Evolutionary conservation across 2,888 invertebrate genomes (phyloP).

Genomic region (Schizaphis graminum): DNA sequence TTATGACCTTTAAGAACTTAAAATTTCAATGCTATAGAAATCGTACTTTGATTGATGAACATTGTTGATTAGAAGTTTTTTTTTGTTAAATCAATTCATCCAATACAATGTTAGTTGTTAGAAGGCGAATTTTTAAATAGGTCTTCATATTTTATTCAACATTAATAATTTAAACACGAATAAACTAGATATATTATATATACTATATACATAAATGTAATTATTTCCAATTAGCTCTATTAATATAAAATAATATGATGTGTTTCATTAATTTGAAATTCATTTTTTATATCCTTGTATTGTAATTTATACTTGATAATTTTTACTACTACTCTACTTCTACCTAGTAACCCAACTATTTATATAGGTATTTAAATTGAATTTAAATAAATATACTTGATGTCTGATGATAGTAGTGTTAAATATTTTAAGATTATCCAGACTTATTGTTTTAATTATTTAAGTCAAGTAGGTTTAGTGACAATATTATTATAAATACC

Average conservation of each 20-base stretch:
- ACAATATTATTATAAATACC: not conserved
- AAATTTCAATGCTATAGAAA: slow-evolving; percentile 30
- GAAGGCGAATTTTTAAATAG: not conserved
- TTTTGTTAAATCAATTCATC: not conserved
- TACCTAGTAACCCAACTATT: not conserved
- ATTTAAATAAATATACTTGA: not conserved
- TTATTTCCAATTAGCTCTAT: not conserved
- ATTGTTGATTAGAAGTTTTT: not conserved
- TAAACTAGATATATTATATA: not conserved
- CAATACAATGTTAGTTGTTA: not conserved
- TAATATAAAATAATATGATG: not conserved
- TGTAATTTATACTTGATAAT: not conserved
- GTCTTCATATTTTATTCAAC: not conserved
- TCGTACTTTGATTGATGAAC: slow-evolving; percentile 35
- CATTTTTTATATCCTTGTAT: not conserved
- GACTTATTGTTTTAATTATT: not conserved
- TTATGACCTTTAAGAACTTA: not conserved
- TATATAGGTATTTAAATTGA: not conserved
- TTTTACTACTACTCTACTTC: not conserved
- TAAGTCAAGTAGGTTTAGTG: not conserved
- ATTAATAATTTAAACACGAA: slow-evolving; percentile 18
- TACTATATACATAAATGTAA: not conserved
- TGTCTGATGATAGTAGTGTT: not conserved
- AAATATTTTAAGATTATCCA: not conserved
- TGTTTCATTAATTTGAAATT: not conserved